Conservation (phyloP, 35 echinoderm and acorn worm genomes). For the Lytechinus pictus region DNA sequence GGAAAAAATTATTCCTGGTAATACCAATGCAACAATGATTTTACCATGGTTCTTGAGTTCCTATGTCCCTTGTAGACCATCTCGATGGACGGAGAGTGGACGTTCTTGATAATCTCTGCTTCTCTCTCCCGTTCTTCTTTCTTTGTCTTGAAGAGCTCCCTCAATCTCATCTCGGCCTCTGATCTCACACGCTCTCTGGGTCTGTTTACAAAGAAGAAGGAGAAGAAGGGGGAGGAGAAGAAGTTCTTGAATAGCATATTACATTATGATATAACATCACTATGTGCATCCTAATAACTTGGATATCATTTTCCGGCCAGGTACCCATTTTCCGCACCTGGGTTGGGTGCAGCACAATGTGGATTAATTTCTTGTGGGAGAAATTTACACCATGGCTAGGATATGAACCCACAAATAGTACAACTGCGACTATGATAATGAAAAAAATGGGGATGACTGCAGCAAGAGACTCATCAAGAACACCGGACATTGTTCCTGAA, state of each 20-base stretch:
- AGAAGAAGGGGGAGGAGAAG: too few species aligned
- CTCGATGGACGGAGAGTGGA: slow-evolving; percentile 70
- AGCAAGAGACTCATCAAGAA: neutral
- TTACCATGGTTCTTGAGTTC: slow-evolving; percentile 98
- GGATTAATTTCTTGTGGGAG: too few species aligned
- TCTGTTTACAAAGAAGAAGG: neutral
- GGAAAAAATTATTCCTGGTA: too few species aligned
- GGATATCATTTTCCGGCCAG: too few species aligned
- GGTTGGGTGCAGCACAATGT: too few species aligned
- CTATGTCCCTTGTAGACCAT: slow-evolving; percentile 95
- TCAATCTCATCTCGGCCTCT: slow-evolving; percentile 62
- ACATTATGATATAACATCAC: too few species aligned
- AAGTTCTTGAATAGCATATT: too few species aligned
- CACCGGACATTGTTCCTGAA: neutral
- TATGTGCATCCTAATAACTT: too few species aligned
- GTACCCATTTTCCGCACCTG: too few species aligned
- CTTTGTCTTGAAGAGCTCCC: slow-evolving; percentile 74
- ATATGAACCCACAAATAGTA: too few species aligned
- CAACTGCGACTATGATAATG: too few species aligned
- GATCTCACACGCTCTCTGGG: slow-evolving; percentile 28
- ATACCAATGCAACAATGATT: neutral
- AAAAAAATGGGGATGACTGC: neutral
- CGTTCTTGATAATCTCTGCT: slow-evolving; percentile 80
- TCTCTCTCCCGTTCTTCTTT: slow-evolving; percentile 73
- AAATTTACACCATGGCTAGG: too few species aligned